phyloP scores from a whole-genome alignment of 2,888 invertebrate species.

The Schrankia costaestrigalis region DNA sequence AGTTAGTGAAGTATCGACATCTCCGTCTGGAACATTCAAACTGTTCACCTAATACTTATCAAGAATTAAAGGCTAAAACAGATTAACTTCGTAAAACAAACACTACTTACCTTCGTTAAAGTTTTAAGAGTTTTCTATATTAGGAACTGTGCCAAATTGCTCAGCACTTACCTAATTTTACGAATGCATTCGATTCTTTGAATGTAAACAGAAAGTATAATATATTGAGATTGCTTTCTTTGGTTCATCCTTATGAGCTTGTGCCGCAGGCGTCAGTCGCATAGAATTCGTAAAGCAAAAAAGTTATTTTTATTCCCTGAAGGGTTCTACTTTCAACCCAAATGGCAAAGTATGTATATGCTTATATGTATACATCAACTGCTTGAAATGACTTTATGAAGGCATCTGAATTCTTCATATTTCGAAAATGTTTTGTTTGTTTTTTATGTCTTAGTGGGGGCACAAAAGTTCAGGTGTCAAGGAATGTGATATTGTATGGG shows the following conservation, averaged over 20 bases:
- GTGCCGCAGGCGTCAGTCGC: slow-evolving; percentile 13
- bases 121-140: slow-evolving; percentile 15
- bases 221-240: slow-evolving; percentile 3
- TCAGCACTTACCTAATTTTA: slow-evolving; percentile 13
- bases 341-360: too few species aligned
- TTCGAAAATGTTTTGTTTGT: too few species aligned
- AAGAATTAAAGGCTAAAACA: slow-evolving; percentile 16
- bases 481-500: too few species aligned
- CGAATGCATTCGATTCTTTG: slow-evolving; percentile 10
- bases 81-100: slow-evolving; percentile 23
- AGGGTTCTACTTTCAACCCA: slow-evolving; percentile 19
- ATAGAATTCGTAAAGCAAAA: slow-evolving; percentile 22
- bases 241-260: slow-evolving; percentile 13
- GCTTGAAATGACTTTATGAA: too few species aligned
- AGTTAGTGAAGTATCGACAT: slow-evolving; percentile 23
- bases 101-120: slow-evolving; percentile 17
- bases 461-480: too few species aligned
- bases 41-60: slow-evolving; percentile 10
- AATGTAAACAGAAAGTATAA: slow-evolving; percentile 3
- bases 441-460: too few species aligned
- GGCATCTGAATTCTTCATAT: too few species aligned
- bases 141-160: slow-evolving; percentile 15
- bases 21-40: slow-evolving; percentile 20
- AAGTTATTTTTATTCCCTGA: slow-evolving; percentile 18
- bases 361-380: too few species aligned